Conservation (phyloP, 2,888 invertebrate genomes). For the Linnaemya tessellans region DNA sequence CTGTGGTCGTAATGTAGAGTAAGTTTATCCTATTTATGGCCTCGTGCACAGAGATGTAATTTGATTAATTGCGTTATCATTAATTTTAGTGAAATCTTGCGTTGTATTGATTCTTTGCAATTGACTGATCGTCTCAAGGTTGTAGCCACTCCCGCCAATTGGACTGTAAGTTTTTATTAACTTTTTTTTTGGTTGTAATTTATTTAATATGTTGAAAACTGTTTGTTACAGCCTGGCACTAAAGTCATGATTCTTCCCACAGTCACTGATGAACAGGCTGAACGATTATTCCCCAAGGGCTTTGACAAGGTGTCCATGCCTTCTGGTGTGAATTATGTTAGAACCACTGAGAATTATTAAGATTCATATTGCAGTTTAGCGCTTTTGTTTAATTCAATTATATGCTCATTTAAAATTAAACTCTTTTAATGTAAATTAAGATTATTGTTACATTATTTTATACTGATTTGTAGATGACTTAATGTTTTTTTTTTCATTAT, state of each 20-base stretch:
- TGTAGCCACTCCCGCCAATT: constrained; percentile 93
- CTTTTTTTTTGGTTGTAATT: neutral
- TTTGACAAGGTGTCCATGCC: constrained; percentile 88
- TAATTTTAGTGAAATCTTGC: constrained; percentile 89
- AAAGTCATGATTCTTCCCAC: constrained; percentile 92
- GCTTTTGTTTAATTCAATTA: neutral
- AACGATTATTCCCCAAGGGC: constrained; percentile 88
- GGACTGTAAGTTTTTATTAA: constrained; percentile 87
- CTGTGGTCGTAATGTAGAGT: constrained; percentile 94
- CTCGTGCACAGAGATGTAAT: neutral
- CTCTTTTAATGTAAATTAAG: neutral
- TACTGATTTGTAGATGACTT: neutral
- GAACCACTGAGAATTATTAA: constrained; percentile 88
- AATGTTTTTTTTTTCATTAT: neutral
- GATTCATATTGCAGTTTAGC: neutral
- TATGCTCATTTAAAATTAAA: neutral
- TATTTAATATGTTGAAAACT: constrained; percentile 35
- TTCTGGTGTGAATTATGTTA: constrained; percentile 89
- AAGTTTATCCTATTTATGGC: constrained; percentile 80
- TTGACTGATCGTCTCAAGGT: constrained; percentile 88
- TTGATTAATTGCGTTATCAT: constrained; percentile 2
- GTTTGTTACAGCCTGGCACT: constrained; percentile 85
- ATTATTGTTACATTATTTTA: neutral
- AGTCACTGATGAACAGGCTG: constrained; percentile 87
- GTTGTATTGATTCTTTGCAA: constrained; percentile 92